Base-by-base conservation (phyloP, 2,113 vertebrate species). In the Grus americana region DNA sequence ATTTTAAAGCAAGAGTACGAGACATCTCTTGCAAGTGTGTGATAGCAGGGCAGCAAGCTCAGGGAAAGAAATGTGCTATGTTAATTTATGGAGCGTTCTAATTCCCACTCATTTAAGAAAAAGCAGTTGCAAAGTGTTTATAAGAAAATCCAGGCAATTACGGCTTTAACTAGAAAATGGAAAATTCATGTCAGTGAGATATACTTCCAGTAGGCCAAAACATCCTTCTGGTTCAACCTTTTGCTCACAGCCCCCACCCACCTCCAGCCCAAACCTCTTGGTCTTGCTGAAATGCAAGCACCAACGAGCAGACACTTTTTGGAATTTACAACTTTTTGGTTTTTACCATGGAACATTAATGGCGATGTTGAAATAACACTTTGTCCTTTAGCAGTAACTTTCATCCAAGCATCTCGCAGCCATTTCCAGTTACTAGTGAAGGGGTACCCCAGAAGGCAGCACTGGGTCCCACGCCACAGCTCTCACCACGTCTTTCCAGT, bases 221-320 rank as follows among this genome's bases (percentile, higher is more conserved):
- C 12, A 15, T 0, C 0, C 15, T 57, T 15, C 42, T 67, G 38
- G 55, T 38, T 63, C 54, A 68, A 2, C 12, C 61, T 83, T 11
- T 38, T 84, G n/a, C 49, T 62, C 30, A 83, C 27, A 87, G 38
- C 8, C 8, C 15, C 7, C 1, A 0, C 32, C 17, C 0, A 0
- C 36, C 65, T 66, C 67, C 52, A 58, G 47, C 52, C 58, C 71
- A 59, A 46, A 19, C 22, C 38, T 40, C 63, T 34, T 59, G 46
- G 24, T 50, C 59, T 9, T 62, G 34, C 42, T 47, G 74, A 81
- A 66, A 34, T 24, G 61, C 70, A 71, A 88, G 62, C 61, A 75
- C 44, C 34, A 5, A 27, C 23, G 11, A 79, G 23, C 47, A 50
- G 62, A 19, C 40, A 14, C 5, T 49, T 29, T 4, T 68, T 10